These are phyloP conservation scores for Sesia bembeciformis DNA, from an alignment of 2,888 invertebrate genomes.

Conservation along the genomic window DNA sequence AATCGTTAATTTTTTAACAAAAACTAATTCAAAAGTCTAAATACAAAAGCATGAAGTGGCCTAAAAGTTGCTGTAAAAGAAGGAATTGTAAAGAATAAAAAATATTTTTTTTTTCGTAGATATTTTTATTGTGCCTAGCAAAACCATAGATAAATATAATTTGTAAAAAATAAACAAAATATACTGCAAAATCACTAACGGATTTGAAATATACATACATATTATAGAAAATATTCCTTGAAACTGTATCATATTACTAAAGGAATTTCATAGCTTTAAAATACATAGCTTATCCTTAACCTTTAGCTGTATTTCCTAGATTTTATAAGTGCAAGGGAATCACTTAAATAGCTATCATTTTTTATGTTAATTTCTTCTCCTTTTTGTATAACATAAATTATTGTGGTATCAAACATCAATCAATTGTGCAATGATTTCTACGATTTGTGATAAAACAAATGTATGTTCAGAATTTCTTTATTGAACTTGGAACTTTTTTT, in stretches of 20 bases:
- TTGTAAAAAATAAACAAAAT: conserved; percentile 28
- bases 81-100: conserved; percentile 40
- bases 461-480: too few relatives aligned
- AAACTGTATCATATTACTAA: conserved; percentile 27
- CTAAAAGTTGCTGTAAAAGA: conserved; percentile 23
- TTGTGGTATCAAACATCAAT: too few relatives aligned
- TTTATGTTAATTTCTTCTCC: background rate
- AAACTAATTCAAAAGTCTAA: background rate
- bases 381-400: background rate
- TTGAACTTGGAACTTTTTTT: too few relatives aligned
- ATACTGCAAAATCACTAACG: conserved; percentile 66
- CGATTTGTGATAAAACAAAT: too few relatives aligned
- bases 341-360: background rate
- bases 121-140: conserved; percentile 34
- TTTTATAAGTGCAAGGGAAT: conserved; percentile 3
- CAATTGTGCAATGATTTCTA: too few relatives aligned
- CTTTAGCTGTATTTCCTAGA: conserved; percentile 10
- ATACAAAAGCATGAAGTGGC: conserved; percentile 16
- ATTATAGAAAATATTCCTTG: conserved; percentile 31
- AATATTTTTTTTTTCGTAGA: conserved; percentile 25
- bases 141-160: conserved; percentile 25
- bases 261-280: conserved; percentile 45
- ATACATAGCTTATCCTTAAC: conserved; percentile 12
- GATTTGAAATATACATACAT: conserved; percentile 57
- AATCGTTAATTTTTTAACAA: too few relatives aligned